Base-by-base conservation (phyloP, 2,888 invertebrate genomes). In the Alsophila aescularia region DNA sequence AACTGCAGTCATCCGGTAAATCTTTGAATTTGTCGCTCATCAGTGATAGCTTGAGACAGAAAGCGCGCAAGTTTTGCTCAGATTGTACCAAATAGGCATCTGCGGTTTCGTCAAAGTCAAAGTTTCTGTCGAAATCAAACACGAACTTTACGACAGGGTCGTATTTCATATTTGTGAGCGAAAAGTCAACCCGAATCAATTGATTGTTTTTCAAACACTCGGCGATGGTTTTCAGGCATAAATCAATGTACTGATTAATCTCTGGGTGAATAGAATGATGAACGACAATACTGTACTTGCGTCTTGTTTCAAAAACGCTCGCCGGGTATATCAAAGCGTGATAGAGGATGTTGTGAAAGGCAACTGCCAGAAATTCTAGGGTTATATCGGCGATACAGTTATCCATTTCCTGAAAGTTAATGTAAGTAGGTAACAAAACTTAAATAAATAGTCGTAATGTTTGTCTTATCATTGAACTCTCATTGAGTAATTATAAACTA, bases 341-440 rank as follows among this genome's bases (percentile, higher is more conserved):
- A 68, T 92, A 94, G 4, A 95, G 72, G 50, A 95, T 93, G 51
- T 87, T 93, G 69, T 95, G 94, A 57, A 95, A 92, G 0, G 94
- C 92, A 16, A 95, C 92, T 70, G 94, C 93, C 18, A 95, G 75
- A 76, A 95, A 95, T 81, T 95, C 95, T 49, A 93, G 69, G n/a
- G 93, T 79, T 45, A 95, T 82, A 67, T 95, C 93, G 24, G 84
- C 66, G 50, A 89, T 85, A 74, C 92, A 93, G 79, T 67, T 73
- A 76, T 88, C 89, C 90, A 90, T 90, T 36, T 3, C 0, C 3
- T 7, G 5, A 24, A 8, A 7, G 24, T 7, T 5, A 24, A 5
- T 8, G 8, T 7, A 24, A 7, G 24, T 24, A 24, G 24, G 24
- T 24, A 7, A 2, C 18, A 5, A 5, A 18, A 18, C 5, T 18